These are phyloP conservation scores for Anhinga anhinga DNA, from an alignment of 2,113 vertebrate genomes.

Conservation along the genomic window DNA sequence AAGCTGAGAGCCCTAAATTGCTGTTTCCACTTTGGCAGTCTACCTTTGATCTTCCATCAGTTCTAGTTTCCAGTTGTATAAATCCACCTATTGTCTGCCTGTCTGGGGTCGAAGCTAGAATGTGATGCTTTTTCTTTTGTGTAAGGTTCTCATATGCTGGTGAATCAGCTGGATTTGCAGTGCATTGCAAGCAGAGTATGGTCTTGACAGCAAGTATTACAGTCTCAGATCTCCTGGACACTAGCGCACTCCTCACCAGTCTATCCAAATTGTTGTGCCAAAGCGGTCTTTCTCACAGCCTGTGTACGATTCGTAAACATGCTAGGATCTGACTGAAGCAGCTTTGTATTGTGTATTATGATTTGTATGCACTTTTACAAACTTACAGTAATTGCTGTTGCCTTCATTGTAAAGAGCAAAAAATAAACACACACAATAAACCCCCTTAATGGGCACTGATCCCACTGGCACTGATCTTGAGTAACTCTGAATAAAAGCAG, in stretches of 20 bases:
- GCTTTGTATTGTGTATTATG: conserved; percentile 50
- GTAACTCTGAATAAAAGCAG: conserved; percentile 68
- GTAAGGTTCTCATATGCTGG: neutral
- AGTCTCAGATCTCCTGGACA: neutral
- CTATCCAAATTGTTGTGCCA: neutral
- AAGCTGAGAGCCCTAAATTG: neutral
- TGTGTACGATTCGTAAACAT: neutral
- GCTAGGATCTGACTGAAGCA: conserved; percentile 29
- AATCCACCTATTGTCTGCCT: neutral
- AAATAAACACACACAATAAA: conserved; percentile 59
- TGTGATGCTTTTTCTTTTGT: neutral
- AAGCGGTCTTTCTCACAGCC: conserved; percentile 46
- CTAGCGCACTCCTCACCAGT: neutral
- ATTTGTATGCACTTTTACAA: conserved; percentile 49
- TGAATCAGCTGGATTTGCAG: neutral
- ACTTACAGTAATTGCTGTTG: conserved; percentile 65
- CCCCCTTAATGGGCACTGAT: conserved; percentile 42
- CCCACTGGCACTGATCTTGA: conserved; percentile 61
- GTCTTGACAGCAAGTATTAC: neutral
- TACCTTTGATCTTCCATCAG: neutral
- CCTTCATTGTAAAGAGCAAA: conserved; percentile 61
- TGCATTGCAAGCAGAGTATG: neutral
- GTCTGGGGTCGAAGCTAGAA: neutral
- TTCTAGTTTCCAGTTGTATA: neutral
- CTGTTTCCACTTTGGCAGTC: neutral